Evolutionary conservation across 2,797 vertebrate species (phyloP).

Genomic region (Halcyon chelicuti): DNA sequence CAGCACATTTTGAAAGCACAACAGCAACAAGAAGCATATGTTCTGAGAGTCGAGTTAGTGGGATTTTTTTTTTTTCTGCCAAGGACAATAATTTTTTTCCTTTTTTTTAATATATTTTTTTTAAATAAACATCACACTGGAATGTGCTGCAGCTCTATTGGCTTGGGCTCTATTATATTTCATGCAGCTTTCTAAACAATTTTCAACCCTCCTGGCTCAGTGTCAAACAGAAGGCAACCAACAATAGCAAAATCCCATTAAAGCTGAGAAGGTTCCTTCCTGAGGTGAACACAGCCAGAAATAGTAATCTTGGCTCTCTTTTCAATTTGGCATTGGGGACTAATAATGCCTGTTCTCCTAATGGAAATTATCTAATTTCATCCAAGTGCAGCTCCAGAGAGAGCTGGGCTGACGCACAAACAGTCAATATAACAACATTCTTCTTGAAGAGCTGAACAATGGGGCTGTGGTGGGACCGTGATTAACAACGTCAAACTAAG

Average conservation of each 20-base stretch:
- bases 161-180: slow-evolving; percentile 84
- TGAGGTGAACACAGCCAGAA: slow-evolving; percentile 95
- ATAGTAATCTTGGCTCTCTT: slow-evolving; percentile 91
- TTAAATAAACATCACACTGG: slow-evolving; percentile 83
- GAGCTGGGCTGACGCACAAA: slow-evolving; percentile 83
- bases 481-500: slow-evolving; percentile 83
- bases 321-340: slow-evolving; percentile 86
- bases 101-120: slow-evolving; percentile 55
- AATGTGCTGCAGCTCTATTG: slow-evolving; percentile 82
- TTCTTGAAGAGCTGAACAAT: slow-evolving; percentile 85
- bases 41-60: slow-evolving; percentile 73
- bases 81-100: slow-evolving; percentile 84
- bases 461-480: slow-evolving; percentile 78
- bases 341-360: slow-evolving; percentile 91
- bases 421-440: slow-evolving; percentile 88
- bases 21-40: slow-evolving; percentile 76
- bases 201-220: slow-evolving; percentile 84
- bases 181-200: slow-evolving; percentile 88
- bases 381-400: slow-evolving; percentile 86
- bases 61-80: slow-evolving; percentile 78
- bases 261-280: slow-evolving; percentile 98
- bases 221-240: slow-evolving; percentile 97
- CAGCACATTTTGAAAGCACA: slow-evolving; percentile 70
- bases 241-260: slow-evolving; percentile 98
- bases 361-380: slow-evolving; percentile 93